A percentile compares a stretch with the other conserved stretches of the same genome.
Evolutionary conservation across 1,140 invertebrate genomes (phyloP).

Genomic region (Drosophila athabasca): DNA sequence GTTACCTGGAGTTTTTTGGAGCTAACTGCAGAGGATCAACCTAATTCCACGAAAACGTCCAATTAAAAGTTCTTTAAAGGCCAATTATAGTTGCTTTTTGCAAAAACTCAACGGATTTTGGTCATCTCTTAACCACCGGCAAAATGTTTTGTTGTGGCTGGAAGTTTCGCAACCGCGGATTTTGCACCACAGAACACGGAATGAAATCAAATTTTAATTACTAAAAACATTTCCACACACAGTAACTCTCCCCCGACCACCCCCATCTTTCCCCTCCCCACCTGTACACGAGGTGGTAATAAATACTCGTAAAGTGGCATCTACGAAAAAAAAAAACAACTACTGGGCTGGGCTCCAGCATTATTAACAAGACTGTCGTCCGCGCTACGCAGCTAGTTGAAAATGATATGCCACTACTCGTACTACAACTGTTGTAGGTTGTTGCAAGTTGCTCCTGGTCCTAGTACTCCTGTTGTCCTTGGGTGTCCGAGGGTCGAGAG

Average conservation of each 20-base stretch:
- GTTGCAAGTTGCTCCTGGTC: constrained; percentile 21
- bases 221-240: too few species aligned
- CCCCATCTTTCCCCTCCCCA: too few species aligned
- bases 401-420: constrained; percentile 26
- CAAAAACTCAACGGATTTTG: neutral
- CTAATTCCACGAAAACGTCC: too few species aligned
- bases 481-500: constrained; percentile 25
- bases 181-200: too few species aligned
- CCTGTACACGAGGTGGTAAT: too few species aligned
- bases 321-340: constrained; percentile 5
- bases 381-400: constrained; percentile 26
- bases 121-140: neutral
- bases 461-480: constrained; percentile 16
- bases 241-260: too few species aligned
- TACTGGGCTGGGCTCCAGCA: constrained; percentile 34
- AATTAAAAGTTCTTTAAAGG: too few species aligned
- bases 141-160: neutral
- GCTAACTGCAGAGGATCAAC: too few species aligned
- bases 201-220: too few species aligned
- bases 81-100: neutral
- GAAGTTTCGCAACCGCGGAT: neutral
- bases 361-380: constrained; percentile 34
- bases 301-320: too few species aligned
- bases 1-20: too few species aligned
- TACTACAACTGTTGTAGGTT: neutral